Conservation (phyloP, 2,113 vertebrate species). For the Tursiops truncatus region DNA sequence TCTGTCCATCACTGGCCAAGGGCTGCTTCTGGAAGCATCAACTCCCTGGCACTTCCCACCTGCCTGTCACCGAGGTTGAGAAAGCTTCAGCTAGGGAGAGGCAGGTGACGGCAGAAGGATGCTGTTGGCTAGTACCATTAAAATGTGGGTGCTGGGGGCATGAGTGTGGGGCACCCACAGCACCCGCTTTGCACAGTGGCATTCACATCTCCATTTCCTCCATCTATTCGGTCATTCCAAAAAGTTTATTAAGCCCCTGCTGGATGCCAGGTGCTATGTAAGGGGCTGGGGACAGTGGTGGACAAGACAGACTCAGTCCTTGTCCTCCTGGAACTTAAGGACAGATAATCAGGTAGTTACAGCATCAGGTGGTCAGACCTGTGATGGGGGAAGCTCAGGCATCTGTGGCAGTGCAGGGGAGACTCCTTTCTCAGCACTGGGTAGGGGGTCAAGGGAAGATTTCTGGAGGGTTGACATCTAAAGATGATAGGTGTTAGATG, state of each 20-base stretch:
- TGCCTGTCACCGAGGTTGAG: neutral
- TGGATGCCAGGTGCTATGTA: neutral
- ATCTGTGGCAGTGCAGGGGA: neutral
- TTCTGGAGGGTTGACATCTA: neutral
- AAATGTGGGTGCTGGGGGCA: neutral
- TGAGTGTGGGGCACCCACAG: neutral
- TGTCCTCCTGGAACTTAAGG: neutral
- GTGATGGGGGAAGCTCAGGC: neutral
- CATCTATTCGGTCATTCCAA: neutral
- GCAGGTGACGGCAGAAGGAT: neutral
- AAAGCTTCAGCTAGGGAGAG: neutral
- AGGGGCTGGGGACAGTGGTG: neutral
- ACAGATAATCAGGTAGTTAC: neutral
- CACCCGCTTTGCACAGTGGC: neutral
- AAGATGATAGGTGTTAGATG: neutral
- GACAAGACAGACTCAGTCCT: neutral
- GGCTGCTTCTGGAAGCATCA: neutral
- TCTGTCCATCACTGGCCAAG: neutral
- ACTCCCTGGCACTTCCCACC: neutral
- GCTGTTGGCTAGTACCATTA: neutral
- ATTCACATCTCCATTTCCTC: neutral
- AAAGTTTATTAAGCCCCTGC: neutral
- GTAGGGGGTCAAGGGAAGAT: neutral
- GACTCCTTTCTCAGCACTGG: neutral
- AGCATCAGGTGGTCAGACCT: accelerated